Evolutionary conservation across 2,888 invertebrate genomes (phyloP).

Genomic region (Meghimatium bilineatum): DNA sequence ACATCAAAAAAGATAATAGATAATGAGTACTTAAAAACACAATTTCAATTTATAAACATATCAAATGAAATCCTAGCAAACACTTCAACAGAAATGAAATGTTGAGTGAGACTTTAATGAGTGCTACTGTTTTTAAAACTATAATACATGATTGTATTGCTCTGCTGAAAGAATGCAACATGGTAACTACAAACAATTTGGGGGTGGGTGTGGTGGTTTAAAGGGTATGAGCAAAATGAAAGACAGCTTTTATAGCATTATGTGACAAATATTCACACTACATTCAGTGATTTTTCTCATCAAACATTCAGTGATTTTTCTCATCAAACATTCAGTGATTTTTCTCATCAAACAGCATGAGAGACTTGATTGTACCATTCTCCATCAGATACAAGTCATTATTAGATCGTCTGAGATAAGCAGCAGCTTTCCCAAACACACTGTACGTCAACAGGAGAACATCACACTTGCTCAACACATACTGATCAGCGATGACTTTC

Average conservation of each 20-base stretch:
- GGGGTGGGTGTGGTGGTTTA: no score
- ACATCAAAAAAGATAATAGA: background rate
- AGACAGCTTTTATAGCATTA: background rate
- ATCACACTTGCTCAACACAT: constrained; percentile 55
- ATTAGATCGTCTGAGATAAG: constrained; percentile 54
- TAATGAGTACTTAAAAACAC: background rate
- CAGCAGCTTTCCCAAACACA: constrained; percentile 57
- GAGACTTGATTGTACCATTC: constrained; percentile 49
- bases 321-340: constrained; percentile 9
- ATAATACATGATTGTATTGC: background rate
- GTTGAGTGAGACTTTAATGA: background rate
- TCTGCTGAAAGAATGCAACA: background rate
- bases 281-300: no score
- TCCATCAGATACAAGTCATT: constrained; percentile 53
- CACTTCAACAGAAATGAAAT: background rate
- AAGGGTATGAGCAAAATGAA: background rate
- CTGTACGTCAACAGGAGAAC: constrained; percentile 56
- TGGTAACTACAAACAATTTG: background rate
- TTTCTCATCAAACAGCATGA: constrained; percentile 53
- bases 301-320: no score
- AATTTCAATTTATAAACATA: background rate
- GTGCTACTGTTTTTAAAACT: background rate
- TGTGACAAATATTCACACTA: background rate
- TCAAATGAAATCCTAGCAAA: background rate
- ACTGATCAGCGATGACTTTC: constrained; percentile 57